Percentiles rank a stretch among this genome's conserved stretches.
These are phyloP conservation scores for Koerneria pararmatus DNA, from an alignment of 2,888 invertebrate species.

Conservation along the genomic window DNA sequence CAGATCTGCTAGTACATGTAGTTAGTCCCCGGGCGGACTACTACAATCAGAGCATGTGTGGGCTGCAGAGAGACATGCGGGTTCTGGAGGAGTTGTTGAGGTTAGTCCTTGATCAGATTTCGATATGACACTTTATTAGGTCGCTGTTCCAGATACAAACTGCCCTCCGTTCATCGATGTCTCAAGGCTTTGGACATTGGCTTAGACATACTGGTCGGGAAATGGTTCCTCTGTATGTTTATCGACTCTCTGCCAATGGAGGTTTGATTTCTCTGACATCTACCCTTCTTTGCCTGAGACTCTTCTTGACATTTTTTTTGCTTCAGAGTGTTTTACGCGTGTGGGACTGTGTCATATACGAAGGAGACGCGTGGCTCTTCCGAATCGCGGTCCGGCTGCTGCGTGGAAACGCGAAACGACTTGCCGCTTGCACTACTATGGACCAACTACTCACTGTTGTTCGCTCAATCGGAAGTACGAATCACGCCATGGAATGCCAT, in stretches of 20 bases:
- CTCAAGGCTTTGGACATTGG: conserved; percentile 35
- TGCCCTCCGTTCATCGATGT: conserved; percentile 15
- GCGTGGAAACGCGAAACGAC: conserved; percentile 10
- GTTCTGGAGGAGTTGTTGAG: conserved; percentile 34
- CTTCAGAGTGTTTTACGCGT: conserved; percentile 80
- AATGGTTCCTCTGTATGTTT: conserved; percentile 43
- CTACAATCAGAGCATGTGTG: conserved; percentile 37
- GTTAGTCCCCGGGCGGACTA: conserved; percentile 32
- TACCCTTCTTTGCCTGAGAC: background rate
- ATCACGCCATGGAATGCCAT: conserved; percentile 37
- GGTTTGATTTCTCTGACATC: conserved; percentile 24
- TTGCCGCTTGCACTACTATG: conserved; percentile 53
- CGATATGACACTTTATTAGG: background rate
- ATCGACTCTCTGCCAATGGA: conserved; percentile 44
- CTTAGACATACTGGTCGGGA: conserved; percentile 37
- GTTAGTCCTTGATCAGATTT: conserved; percentile 6
- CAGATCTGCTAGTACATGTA: conserved; percentile 35
- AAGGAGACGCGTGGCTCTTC: conserved; percentile 87
- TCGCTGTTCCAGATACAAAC: conserved; percentile 5
- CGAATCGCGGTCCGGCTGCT: conserved; percentile 82
- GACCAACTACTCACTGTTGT: conserved; percentile 34
- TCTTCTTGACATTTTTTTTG: conserved; percentile 23
- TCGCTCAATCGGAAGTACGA: conserved; percentile 33
- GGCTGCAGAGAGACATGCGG: conserved; percentile 35
- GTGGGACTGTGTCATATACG: conserved; percentile 92